A percentile compares a stretch with the other conserved stretches of the same genome.
These are phyloP conservation scores for Pterocles orientalis DNA, from an alignment of 2,113 vertebrate species.

Conservation along the genomic window DNA sequence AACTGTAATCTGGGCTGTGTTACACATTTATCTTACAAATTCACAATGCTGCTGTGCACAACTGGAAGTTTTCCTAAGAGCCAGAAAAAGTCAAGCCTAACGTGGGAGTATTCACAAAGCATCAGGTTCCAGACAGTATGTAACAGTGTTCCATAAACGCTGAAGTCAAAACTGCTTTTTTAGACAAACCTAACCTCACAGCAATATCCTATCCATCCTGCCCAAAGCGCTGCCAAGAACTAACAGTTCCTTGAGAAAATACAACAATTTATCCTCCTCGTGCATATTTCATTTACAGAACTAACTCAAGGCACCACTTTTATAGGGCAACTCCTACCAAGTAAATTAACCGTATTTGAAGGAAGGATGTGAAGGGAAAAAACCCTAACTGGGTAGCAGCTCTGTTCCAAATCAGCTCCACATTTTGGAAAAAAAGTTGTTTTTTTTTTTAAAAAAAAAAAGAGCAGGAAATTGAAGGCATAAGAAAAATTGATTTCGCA, in stretches of 20 bases:
- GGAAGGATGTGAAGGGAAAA: not conserved
- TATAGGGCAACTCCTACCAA: not conserved
- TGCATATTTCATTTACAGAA: not conserved
- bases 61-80: constrained; percentile 11
- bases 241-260: not conserved
- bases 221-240: not conserved
- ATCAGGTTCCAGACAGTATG: not conserved
- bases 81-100: constrained; percentile 11
- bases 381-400: not conserved
- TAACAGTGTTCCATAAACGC: not conserved
- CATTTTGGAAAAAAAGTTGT: not conserved
- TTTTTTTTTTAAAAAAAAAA: not conserved
- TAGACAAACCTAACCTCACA: not conserved
- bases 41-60: not conserved
- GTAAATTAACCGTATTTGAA: not conserved
- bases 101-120: not conserved
- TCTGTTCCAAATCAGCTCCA: not conserved
- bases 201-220: not conserved
- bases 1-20: not conserved
- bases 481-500: not conserved
- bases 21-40: not conserved
- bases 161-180: not conserved
- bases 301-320: not conserved
- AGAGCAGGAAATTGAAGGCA: not conserved
- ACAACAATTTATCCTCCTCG: not conserved